phyloP scores from a whole-genome alignment of 2,113 vertebrate species.

The Narcine bancroftii region DNA sequence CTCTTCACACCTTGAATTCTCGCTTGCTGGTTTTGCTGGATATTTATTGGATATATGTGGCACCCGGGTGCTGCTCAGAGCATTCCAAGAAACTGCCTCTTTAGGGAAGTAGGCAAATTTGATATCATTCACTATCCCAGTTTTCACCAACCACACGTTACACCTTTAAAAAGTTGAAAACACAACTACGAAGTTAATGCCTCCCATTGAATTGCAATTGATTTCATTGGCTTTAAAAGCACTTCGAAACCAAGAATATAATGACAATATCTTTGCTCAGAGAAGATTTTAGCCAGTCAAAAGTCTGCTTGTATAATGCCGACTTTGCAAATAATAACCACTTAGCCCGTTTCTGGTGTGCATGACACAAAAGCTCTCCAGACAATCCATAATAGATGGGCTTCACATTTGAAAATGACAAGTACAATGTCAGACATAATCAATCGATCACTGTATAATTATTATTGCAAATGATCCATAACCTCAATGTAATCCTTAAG shows the following conservation, averaged over 20 bases:
- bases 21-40: not conserved
- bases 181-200: not conserved
- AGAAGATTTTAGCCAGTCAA: not conserved
- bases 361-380: slow-evolving; percentile 49
- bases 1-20: not conserved
- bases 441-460: slow-evolving; percentile 76
- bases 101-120: not conserved
- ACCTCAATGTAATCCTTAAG: slow-evolving; percentile 64
- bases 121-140: not conserved
- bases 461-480: slow-evolving; percentile 79
- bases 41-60: not conserved
- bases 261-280: not conserved
- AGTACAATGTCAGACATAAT: slow-evolving; percentile 70
- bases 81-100: not conserved
- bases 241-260: not conserved
- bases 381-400: slow-evolving; percentile 54
- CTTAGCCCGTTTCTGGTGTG: slow-evolving; percentile 41
- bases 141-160: not conserved
- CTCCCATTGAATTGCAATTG: not conserved
- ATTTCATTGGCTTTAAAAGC: not conserved
- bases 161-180: not conserved
- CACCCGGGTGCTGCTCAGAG: not conserved
- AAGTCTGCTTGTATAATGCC: slow-evolving; percentile 20
- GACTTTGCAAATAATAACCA: slow-evolving; percentile 31
- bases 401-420: slow-evolving; percentile 72